Percentiles rank a stretch among this genome's conserved stretches.
phyloP scores from a whole-genome alignment of 2,797 vertebrate genomes.

The Melanotaenia pygmaea region DNA sequence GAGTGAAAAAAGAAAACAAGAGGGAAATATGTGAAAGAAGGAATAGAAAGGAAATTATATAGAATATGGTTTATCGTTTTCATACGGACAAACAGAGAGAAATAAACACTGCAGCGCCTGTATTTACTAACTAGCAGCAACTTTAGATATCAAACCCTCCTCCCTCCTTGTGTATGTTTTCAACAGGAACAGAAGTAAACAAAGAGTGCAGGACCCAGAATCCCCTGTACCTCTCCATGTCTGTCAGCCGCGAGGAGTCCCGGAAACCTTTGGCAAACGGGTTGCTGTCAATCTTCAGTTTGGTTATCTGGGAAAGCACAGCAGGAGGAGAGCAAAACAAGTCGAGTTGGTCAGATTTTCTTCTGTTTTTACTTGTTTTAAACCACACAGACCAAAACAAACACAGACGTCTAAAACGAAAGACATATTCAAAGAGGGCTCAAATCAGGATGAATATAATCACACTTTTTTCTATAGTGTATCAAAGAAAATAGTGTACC shows the following conservation, averaged over 20 bases:
- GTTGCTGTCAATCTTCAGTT: slow-evolving; percentile 99
- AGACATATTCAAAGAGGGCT: not conserved
- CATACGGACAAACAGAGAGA: slow-evolving; percentile 6
- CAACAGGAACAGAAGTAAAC: slow-evolving; percentile 49
- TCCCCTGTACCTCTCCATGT: slow-evolving; percentile 98
- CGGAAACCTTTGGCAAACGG: slow-evolving; percentile 99
- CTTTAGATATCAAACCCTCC: slow-evolving; percentile 15
- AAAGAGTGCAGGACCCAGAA: slow-evolving; percentile 81
- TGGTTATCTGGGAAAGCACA: slow-evolving; percentile 91
- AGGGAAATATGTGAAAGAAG: not conserved
- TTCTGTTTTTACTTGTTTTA: not conserved
- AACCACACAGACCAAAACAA: not conserved
- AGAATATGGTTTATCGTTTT: not conserved
- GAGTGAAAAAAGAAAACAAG: not conserved
- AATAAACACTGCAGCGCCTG: slow-evolving; percentile 42
- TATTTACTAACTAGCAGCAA: slow-evolving; percentile 47
- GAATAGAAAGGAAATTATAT: not conserved
- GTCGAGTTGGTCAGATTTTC: not conserved
- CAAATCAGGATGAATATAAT: not conserved
- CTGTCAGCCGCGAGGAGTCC: slow-evolving; percentile 97
- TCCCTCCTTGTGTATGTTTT: slow-evolving; percentile 74
- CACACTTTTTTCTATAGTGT: too few relatives aligned
- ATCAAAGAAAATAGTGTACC: too few relatives aligned
- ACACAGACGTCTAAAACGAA: not conserved
- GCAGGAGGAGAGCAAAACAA: not conserved